Evolutionary conservation across 2,113 vertebrate species (phyloP).

Genomic region (Scolopax mira): DNA sequence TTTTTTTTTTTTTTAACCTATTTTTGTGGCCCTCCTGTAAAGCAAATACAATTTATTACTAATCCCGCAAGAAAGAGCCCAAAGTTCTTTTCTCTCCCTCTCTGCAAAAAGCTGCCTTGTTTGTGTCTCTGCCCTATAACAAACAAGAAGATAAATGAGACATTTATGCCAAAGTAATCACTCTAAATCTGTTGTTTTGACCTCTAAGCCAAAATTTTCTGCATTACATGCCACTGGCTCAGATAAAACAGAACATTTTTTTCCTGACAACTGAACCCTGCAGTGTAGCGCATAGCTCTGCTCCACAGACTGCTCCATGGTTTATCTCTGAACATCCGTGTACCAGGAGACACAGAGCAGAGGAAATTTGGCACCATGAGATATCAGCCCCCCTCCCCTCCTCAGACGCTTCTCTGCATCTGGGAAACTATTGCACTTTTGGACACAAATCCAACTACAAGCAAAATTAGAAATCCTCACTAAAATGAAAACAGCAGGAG

Average conservation of each 20-base stretch:
- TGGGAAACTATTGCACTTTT: neutral
- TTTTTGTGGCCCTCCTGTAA: neutral
- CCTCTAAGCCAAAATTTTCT: conserved; percentile 48
- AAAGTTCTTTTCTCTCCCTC: neutral
- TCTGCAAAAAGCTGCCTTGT: conserved; percentile 17
- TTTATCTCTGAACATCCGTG: neutral
- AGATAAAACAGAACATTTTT: neutral
- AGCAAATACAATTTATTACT: conserved; percentile 1
- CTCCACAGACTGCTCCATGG: neutral
- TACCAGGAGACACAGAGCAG: neutral
- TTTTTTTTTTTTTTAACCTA: conserved; percentile 1
- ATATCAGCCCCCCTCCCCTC: neutral
- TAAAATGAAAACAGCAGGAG: conserved; percentile 24
- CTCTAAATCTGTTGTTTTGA: conserved; percentile 54
- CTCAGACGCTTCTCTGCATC: neutral
- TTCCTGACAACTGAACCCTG: conserved; percentile 2
- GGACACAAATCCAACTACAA: neutral
- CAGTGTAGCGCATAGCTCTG: neutral
- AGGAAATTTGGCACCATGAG: neutral
- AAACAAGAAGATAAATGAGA: conserved; percentile 57
- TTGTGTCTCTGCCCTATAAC: conserved; percentile 14
- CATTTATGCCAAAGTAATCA: conserved; percentile 29
- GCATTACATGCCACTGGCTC: conserved; percentile 6
- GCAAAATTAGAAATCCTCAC: conserved; percentile 33
- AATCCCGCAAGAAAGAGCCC: neutral